A percentile compares a stretch with the other conserved stretches of the same genome.
Conservation (phyloP, 2,113 vertebrate genomes). For the Apus apus region DNA sequence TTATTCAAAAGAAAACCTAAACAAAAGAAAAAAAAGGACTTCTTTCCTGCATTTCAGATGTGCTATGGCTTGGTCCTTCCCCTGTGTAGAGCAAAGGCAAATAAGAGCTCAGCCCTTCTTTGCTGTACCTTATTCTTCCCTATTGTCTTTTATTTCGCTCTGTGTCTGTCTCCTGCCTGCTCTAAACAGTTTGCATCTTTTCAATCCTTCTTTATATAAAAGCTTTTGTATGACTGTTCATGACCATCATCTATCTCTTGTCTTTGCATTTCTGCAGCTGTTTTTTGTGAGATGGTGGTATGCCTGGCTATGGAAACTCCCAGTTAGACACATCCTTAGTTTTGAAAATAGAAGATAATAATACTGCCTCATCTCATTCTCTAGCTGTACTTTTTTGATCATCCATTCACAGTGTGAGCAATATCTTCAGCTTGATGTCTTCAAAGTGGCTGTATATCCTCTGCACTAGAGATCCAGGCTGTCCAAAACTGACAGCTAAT, state of each 20-base stretch:
- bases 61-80: background rate
- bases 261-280: background rate
- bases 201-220: background rate
- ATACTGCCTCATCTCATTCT: background rate
- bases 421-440: background rate
- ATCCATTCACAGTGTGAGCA: background rate
- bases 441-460: background rate
- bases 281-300: background rate
- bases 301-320: background rate
- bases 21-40: background rate
- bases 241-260: background rate
- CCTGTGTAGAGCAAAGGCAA: background rate
- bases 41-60: background rate
- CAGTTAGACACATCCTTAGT: background rate
- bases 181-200: conserved; percentile 21
- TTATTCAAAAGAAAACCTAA: background rate
- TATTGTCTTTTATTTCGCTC: background rate
- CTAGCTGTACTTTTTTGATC: conserved; percentile 6
- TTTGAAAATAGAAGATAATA: background rate
- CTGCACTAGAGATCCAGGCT: background rate
- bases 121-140: background rate
- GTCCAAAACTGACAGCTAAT: background rate
- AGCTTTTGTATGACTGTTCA: background rate
- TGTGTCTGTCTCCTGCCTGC: background rate
- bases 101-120: background rate